These are phyloP conservation scores for Heliconius hermathena DNA, from an alignment of 1,140 invertebrate species.

Conservation along the genomic window DNA sequence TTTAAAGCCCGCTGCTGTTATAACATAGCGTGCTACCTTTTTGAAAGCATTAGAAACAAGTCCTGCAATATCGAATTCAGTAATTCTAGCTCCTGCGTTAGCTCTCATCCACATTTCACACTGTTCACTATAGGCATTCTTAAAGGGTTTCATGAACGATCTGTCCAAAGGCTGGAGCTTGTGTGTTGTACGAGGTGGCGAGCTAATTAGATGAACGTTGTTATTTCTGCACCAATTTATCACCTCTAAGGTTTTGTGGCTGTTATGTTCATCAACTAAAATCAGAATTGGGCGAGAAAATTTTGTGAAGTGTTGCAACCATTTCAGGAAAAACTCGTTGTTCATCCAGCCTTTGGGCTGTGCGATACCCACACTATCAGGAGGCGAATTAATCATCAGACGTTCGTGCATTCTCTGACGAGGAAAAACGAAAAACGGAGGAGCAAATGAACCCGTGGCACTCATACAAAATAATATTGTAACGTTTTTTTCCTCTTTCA, in stretches of 20 bases:
- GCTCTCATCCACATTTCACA: conserved; percentile 56
- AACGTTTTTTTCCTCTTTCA: conserved; percentile 11
- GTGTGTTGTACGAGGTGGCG: too few species aligned
- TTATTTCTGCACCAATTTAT: conserved; percentile 7
- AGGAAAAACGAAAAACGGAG: conserved; percentile 61
- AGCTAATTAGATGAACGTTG: not conserved
- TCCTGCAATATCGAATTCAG: conserved; percentile 52
- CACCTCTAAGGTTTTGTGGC: not conserved
- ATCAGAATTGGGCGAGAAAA: conserved; percentile 17
- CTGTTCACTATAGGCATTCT: conserved; percentile 39
- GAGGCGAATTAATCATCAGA: conserved; percentile 64
- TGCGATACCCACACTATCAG: conserved; percentile 55
- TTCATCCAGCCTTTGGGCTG: conserved; percentile 48
- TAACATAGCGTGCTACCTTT: conserved; percentile 54
- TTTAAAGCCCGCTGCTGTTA: conserved; percentile 54
- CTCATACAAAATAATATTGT: conserved; percentile 28
- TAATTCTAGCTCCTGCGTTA: conserved; percentile 49
- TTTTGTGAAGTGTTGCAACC: conserved; percentile 19
- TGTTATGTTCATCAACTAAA: not conserved
- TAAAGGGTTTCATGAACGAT: conserved; percentile 24
- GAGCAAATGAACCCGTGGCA: conserved; percentile 49
- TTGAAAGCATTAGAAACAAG: conserved; percentile 55
- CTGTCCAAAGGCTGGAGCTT: too few species aligned
- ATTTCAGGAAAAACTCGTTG: conserved; percentile 23
- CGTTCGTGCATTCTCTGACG: conserved; percentile 56